These are phyloP conservation scores for Periophthalmus modestus DNA, from an alignment of 2,113 vertebrate genomes.

Conservation along the genomic window DNA sequence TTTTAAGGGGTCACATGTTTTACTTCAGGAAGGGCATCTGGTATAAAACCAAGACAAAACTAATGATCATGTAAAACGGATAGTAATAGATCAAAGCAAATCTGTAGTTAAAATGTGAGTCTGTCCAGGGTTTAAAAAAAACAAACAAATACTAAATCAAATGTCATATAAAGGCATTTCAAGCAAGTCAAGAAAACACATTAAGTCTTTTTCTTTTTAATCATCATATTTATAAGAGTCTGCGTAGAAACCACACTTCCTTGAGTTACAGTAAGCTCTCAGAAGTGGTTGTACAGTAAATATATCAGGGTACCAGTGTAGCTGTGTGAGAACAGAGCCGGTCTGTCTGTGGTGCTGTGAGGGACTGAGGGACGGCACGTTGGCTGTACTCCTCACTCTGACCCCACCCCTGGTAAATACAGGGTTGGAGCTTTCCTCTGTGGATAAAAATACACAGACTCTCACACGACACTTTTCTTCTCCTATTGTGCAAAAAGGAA, in stretches of 20 bases:
- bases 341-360: constrained; percentile 47
- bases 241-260: constrained; percentile 36
- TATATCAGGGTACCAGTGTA: constrained; percentile 33
- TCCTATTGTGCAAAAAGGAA: constrained; percentile 36
- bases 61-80: background rate
- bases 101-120: background rate
- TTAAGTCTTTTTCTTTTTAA: constrained; percentile 21
- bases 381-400: constrained; percentile 61
- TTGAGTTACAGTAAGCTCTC: constrained; percentile 45
- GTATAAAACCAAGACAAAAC: too few relatives aligned
- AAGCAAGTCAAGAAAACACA: constrained; percentile 7
- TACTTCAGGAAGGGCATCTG: background rate
- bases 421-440: constrained; percentile 74
- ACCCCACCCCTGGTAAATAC: constrained; percentile 77
- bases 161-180: constrained; percentile 4
- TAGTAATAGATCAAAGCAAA: background rate
- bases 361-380: constrained; percentile 47
- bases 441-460: constrained; percentile 73
- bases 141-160: constrained; percentile 4
- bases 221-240: constrained; percentile 30
- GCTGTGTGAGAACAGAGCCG: constrained; percentile 51
- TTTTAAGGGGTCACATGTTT: background rate
- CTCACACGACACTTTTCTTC: constrained; percentile 47
- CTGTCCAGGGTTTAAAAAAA: constrained; percentile 13
- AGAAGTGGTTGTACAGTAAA: constrained; percentile 57